Percentiles rank a stretch among this genome's conserved stretches.
Evolutionary conservation across 2,797 vertebrate genomes (phyloP).

Genomic region (Amazona ochrocephala): DNA sequence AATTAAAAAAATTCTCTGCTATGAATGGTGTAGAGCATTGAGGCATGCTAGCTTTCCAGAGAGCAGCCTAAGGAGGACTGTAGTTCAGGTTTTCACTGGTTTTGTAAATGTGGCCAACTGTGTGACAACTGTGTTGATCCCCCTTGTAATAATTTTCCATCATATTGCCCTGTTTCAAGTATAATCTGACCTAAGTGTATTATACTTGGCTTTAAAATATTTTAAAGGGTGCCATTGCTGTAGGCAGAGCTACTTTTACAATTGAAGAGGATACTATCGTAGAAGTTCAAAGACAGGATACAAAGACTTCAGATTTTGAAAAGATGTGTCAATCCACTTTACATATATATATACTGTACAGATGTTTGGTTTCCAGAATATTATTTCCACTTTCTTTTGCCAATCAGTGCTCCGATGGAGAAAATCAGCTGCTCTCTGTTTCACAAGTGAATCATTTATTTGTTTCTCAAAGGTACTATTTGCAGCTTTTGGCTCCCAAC

Average conservation of each 20-base stretch:
- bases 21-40: neutral
- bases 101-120: neutral
- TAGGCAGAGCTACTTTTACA: neutral
- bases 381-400: neutral
- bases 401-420: neutral
- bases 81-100: neutral
- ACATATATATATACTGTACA: neutral
- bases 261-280: neutral
- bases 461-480: neutral
- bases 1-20: rapidly evolving
- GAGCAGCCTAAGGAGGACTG: neutral
- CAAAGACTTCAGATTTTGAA: neutral
- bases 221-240: neutral
- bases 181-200: neutral
- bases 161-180: neutral
- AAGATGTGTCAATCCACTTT: neutral
- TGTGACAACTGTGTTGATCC: rapidly evolving
- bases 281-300: neutral
- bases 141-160: neutral
- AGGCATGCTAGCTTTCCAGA: neutral
- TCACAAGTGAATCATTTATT: neutral
- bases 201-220: neutral
- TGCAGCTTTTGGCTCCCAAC: neutral
- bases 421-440: neutral
- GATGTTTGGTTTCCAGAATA: neutral